A percentile compares a stretch with the other conserved stretches of the same genome.
These are phyloP conservation scores for Catostomus latipinnis DNA, from an alignment of 2,797 vertebrate species.

Conservation along the genomic window DNA sequence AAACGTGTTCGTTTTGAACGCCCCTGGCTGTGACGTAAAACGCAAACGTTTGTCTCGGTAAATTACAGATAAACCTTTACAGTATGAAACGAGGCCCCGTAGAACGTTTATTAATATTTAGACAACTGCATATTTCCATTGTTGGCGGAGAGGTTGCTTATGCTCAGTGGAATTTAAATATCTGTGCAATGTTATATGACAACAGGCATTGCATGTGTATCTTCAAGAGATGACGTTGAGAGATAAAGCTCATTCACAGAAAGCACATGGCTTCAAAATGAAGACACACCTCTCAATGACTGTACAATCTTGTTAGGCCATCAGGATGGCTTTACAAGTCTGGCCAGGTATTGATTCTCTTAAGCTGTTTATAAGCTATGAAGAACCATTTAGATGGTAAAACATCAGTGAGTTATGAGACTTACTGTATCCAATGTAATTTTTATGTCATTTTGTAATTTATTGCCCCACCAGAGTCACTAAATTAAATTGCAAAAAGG, in stretches of 20 bases:
- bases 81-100: background rate
- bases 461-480: no score
- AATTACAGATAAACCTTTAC: constrained; percentile 5
- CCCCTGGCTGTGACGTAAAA: constrained; percentile 3
- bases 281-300: constrained; percentile 2
- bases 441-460: no score
- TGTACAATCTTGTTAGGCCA: background rate
- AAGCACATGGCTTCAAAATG: constrained; percentile 15
- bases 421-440: background rate
- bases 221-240: background rate
- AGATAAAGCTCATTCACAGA: background rate
- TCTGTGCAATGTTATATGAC: constrained; percentile 12
- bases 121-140: constrained; percentile 17
- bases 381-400: constrained; percentile 20
- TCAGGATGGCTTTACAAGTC: constrained; percentile 18
- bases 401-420: constrained; percentile 16
- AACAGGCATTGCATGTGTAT: constrained; percentile 1
- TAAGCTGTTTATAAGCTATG: constrained; percentile 47
- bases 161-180: background rate
- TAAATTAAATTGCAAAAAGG: no score
- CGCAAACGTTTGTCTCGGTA: constrained; percentile 2
- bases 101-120: constrained; percentile 26
- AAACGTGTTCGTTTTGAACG: no score
- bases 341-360: constrained; percentile 16
- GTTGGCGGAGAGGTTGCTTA: constrained; percentile 17